A percentile compares a stretch with the other conserved stretches of the same genome.
Conservation (phyloP, 2,797 vertebrate genomes). For the Tokudaia muenninki region DNA sequence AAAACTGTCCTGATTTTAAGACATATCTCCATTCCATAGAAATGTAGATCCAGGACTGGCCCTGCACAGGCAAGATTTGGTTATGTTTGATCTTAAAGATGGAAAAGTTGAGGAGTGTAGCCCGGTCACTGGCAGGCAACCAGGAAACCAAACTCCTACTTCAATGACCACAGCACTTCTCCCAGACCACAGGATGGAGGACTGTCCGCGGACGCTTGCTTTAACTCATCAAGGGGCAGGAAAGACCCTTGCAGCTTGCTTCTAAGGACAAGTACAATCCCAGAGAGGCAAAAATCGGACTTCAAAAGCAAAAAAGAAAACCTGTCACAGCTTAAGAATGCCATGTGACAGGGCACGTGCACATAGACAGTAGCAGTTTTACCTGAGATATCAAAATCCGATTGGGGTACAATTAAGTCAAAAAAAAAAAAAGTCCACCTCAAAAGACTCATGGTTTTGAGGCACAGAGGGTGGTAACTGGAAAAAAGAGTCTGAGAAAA, state of each 20-base stretch:
- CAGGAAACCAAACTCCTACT: not conserved
- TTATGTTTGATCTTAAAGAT: not conserved
- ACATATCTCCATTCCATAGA: not conserved
- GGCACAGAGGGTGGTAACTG: not conserved
- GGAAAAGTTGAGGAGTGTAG: not conserved
- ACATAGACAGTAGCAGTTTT: not conserved
- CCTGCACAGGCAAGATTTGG: not conserved
- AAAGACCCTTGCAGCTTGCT: not conserved
- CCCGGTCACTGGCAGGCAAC: not conserved
- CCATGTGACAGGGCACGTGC: not conserved
- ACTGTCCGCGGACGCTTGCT: too few relatives aligned
- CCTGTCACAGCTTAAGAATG: not conserved
- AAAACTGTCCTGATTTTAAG: constrained; percentile 19
- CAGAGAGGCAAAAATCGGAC: constrained; percentile 1
- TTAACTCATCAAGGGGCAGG: not conserved
- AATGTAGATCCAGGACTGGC: not conserved
- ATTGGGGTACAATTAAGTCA: not conserved
- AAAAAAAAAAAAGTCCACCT: not conserved
- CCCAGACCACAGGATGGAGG: accelerated
- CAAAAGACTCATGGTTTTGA: not conserved
- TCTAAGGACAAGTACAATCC: not conserved
- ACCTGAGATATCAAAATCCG: not conserved
- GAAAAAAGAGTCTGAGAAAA: not conserved
- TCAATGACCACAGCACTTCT: accelerated
- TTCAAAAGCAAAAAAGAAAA: not conserved